Conservation (phyloP, 1,140 invertebrate species). For the Drosophila mojavensis region DNA sequence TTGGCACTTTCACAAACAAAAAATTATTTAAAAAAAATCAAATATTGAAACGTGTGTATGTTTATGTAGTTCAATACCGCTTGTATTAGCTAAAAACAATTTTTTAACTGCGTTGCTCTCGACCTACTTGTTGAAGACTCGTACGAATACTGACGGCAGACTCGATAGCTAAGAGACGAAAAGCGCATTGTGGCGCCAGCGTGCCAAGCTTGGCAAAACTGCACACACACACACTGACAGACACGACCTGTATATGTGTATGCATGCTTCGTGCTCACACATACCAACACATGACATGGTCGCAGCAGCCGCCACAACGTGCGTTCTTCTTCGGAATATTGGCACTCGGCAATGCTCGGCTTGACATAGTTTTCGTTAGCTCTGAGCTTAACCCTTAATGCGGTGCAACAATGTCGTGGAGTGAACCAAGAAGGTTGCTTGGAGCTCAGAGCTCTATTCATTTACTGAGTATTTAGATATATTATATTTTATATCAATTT, state of each 20-base stretch:
- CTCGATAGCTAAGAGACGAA: slow-evolving; percentile 24
- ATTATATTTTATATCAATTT: no score
- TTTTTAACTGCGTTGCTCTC: slow-evolving; percentile 7
- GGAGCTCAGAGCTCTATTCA: no score
- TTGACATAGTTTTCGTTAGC: slow-evolving; percentile 13
- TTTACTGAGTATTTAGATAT: no score
- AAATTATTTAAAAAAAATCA: neutral
- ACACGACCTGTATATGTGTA: neutral
- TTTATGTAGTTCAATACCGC: neutral
- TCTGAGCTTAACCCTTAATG: slow-evolving; percentile 24
- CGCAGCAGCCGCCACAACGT: slow-evolving; percentile 30
- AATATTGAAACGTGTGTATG: neutral
- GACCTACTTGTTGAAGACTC: slow-evolving; percentile 66
- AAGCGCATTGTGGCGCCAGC: slow-evolving; percentile 49
- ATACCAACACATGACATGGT: slow-evolving; percentile 9
- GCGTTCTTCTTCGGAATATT: slow-evolving; percentile 40
- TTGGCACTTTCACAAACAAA: slow-evolving; percentile 30
- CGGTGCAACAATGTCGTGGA: no score
- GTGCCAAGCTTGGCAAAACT: slow-evolving; percentile 38
- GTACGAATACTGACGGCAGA: slow-evolving; percentile 56
- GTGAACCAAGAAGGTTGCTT: no score
- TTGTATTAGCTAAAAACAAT: neutral
- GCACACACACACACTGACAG: slow-evolving; percentile 11
- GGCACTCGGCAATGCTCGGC: slow-evolving; percentile 13
- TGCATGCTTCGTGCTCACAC: slow-evolving; percentile 1